Evolutionary conservation across 1,140 invertebrate species (phyloP), one percentile per base, ranked within the genome.

Genomic region (Zaprionus capensis): DNA sequence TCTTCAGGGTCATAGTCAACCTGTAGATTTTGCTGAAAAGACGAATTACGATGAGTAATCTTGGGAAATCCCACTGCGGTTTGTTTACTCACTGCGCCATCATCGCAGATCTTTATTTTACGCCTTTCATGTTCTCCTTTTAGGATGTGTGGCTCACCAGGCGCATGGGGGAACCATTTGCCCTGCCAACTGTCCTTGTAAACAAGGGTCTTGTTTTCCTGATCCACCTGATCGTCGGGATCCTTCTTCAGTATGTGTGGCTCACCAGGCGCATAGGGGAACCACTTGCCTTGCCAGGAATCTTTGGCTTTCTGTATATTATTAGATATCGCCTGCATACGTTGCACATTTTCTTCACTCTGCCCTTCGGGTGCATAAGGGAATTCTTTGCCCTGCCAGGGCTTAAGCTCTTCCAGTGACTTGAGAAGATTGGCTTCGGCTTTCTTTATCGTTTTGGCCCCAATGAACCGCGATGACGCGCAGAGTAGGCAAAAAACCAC

Each of bases 1-100:
- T 95, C 93, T 46, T 94, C 94, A n/a, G 94, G 92, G 93, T 96
- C 93, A 95, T 96, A 97, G 91, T 97, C 97, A 1, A 96, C 78
- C 11, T 93, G 93, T 28, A 97, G 92, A 77, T 96, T 95, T 14
- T 93, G 94, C 96, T 97, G 22, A 4, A 71, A 24, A 20, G 53
- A 7, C 12, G 6, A 58, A 26, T 5, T 64, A 15, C 71, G 38
- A 74, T 76, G 53, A 71, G 26, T 64, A 56, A 36, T 66, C 12
- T 1, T 14, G 17, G 55, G 56, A 46, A 74, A 22, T 44, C 12
- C 69, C 51, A 20, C 1, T 46, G n/a, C 17, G 41, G 41, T 46
- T 1, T 6, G 9, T 28, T 56, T 63, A 71, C 78, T 78, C 93
- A 96, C 96, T 92, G 95, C 94, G 65, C 94, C 96, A 93, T 96